Conservation (phyloP, 1,140 invertebrate species). For the Saxidomus purpurata region DNA sequence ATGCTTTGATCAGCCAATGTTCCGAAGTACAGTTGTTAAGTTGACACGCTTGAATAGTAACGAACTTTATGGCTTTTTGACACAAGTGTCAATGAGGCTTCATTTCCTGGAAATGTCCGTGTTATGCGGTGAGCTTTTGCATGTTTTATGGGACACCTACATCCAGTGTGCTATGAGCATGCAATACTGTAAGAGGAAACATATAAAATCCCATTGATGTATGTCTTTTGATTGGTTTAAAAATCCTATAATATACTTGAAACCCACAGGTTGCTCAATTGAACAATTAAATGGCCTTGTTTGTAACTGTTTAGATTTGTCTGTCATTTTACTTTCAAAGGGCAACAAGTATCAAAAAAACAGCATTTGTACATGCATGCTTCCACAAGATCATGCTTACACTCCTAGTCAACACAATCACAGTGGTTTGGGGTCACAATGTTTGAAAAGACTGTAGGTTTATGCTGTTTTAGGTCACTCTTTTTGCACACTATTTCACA, state of each 20-base stretch:
- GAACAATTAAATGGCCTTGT: no score
- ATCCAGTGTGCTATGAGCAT: neutral
- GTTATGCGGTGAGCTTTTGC: neutral
- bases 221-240: neutral
- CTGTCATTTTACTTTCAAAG: no score
- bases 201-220: neutral
- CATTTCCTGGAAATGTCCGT: conserved; percentile 1
- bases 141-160: neutral
- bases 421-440: no score
- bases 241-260: neutral
- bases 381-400: no score
- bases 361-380: no score
- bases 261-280: no score
- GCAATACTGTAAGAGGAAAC: neutral
- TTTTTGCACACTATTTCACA: no score
- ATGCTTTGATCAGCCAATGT: neutral
- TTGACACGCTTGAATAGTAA: neutral
- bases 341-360: no score
- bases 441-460: no score
- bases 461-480: no score
- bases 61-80: neutral
- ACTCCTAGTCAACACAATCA: no score
- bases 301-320: no score
- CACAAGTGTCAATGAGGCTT: conserved; percentile 1
- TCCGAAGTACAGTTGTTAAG: neutral